Evolutionary conservation across 2,113 vertebrate genomes (phyloP).

Genomic region (Rhegmatorhina hoffmannsi): DNA sequence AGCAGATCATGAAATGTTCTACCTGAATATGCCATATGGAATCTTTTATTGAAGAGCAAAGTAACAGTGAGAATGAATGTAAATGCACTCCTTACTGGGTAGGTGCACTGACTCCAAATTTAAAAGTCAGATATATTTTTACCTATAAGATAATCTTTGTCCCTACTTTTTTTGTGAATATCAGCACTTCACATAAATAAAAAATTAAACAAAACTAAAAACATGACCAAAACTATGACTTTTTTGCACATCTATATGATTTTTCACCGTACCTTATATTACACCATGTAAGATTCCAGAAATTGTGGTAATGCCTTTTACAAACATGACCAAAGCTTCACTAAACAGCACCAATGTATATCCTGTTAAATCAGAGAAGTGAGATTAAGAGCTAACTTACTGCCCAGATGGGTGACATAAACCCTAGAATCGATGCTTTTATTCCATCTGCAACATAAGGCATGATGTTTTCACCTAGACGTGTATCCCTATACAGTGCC

Average conservation of each 20-base stretch:
- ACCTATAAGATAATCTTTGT: background rate
- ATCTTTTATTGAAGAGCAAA: background rate
- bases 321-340: background rate
- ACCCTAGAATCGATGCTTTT: slow-evolving; percentile 90
- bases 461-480: slow-evolving; percentile 90
- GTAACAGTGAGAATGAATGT: background rate
- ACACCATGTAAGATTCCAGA: background rate
- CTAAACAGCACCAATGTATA: background rate
- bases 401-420: slow-evolving; percentile 93
- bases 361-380: background rate
- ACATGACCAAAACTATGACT: fast-evolving
- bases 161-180: background rate
- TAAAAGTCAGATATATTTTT: background rate
- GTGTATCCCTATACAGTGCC: slow-evolving; percentile 92
- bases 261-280: background rate
- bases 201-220: background rate
- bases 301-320: background rate
- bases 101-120: background rate
- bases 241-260: background rate
- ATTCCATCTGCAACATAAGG: slow-evolving; percentile 92
- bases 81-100: background rate
- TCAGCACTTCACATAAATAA: background rate
- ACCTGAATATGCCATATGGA: background rate
- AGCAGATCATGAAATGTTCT: background rate
- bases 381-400: slow-evolving; percentile 80